Percentiles rank a stretch among this genome's conserved stretches.
These are phyloP conservation scores for Diacarnus erythraeanus DNA, from an alignment of 37 sponge, comb jelly and placozoan species.

Conservation along the genomic window DNA sequence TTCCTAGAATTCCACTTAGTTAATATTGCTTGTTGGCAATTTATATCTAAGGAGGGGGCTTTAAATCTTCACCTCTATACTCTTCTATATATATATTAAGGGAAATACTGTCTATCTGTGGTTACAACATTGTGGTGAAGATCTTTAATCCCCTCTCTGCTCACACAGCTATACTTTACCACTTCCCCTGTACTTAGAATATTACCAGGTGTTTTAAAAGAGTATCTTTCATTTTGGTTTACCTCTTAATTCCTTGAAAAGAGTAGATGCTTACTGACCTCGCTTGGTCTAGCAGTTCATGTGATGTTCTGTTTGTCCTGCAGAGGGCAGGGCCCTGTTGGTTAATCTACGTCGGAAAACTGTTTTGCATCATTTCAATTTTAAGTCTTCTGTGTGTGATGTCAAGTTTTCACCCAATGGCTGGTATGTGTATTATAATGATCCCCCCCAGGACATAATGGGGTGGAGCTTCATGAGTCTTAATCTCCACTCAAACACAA, in stretches of 20 bases:
- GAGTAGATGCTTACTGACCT: not conserved
- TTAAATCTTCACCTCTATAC: no score
- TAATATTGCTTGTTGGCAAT: no score
- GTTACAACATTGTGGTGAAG: not conserved
- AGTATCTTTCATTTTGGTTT: not conserved
- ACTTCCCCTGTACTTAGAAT: no score
- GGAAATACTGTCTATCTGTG: no score
- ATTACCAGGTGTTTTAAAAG: no score
- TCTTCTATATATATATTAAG: no score
- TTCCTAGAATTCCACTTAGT: not conserved
- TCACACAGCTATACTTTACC: not conserved
- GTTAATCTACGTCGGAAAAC: slow-evolving; percentile 66
- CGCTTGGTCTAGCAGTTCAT: no score
- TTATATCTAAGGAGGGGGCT: no score
- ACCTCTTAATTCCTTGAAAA: not conserved
- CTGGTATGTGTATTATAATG: slow-evolving; percentile 35
- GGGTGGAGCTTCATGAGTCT: not conserved
- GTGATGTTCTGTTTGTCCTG: no score
- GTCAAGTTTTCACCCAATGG: slow-evolving; percentile 92
- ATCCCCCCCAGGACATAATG: not conserved
- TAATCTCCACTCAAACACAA: no score
- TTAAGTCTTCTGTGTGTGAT: slow-evolving; percentile 86
- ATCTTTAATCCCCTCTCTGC: not conserved
- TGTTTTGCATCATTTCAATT: slow-evolving; percentile 91
- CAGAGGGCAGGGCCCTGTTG: slow-evolving; percentile 84